Evolutionary conservation across 2,888 invertebrate species (phyloP), one percentile per base, ranked within the genome.

Genomic region (Augochlorella aurata): DNA sequence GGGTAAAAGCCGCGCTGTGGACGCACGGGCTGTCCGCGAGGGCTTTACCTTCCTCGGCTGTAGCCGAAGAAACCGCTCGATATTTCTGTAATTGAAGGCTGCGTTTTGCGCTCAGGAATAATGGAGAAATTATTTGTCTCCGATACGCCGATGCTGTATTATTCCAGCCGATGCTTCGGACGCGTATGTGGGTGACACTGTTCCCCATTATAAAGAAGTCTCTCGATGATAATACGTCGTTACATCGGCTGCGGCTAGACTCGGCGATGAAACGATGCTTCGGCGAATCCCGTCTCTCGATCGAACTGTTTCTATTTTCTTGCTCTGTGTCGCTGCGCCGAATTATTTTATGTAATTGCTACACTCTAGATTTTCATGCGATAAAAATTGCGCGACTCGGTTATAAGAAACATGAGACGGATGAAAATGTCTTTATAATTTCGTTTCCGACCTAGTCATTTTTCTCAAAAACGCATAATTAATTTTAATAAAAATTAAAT

Each of bases 11-110:
- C 24, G 45, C 24, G 16, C 45, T 9, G 1, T 18, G 29, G 14
- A 24, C 45, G 16, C 67, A 2, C 18, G 29, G 29, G 16, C 50
- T 9, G 16, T 63, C 10, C n/a, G 63, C 63, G 18, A 18, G n/a
- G 63, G 38, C 38, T 44, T 18, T 18, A 10, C 63, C n/a, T 38
- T 38, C 18, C 18, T 29, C 29, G 63, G 16, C 47, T 8, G 47
- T 29, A 38, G 29, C 49, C 45, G 18, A 68, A 68, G 67, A 49
- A 68, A 29, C 47, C 49, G 67, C 24, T 68, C 67, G 67, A 68
- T 68, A 49, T 49, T 16, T 24, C 67, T 38, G 63, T 63, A 63
- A 63, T 63, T 63, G 63, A 63, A n/a, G 38, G 63, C 21, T 52
- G 38, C 50, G 29, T 69, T 52, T 52, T 38, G 63, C 38, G 38